phyloP scores from a whole-genome alignment of 2,113 vertebrate genomes.

The Misgurnus anguillicaudatus region DNA sequence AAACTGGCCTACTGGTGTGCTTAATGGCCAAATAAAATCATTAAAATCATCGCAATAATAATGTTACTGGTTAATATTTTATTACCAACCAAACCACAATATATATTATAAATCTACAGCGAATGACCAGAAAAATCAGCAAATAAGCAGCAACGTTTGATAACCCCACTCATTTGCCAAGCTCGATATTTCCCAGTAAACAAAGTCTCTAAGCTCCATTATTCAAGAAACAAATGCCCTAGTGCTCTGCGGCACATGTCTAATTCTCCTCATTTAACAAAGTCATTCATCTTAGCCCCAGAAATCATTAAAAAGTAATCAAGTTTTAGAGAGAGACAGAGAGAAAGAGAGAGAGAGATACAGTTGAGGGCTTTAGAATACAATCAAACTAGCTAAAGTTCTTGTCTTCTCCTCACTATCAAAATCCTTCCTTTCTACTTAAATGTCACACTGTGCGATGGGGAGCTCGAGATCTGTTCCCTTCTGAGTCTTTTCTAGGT shows the following conservation, averaged over 20 bases:
- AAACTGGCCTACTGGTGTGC: neutral
- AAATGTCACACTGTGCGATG: slow-evolving; percentile 59
- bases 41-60: neutral
- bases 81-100: slow-evolving; percentile 7
- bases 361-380: slow-evolving; percentile 27
- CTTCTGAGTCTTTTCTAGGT: slow-evolving; percentile 27
- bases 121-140: neutral
- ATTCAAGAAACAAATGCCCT: slow-evolving; percentile 74
- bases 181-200: slow-evolving; percentile 66
- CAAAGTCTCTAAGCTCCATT: slow-evolving; percentile 71
- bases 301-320: slow-evolving; percentile 85
- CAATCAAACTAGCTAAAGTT: slow-evolving; percentile 40
- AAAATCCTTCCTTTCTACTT: slow-evolving; percentile 61
- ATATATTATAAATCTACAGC: neutral
- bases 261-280: slow-evolving; percentile 79
- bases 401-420: slow-evolving; percentile 37
- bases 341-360: slow-evolving; percentile 34
- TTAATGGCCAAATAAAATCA: slow-evolving; percentile 10
- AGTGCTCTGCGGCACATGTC: slow-evolving; percentile 68
- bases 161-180: slow-evolving; percentile 35
- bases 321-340: slow-evolving; percentile 62
- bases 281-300: slow-evolving; percentile 77
- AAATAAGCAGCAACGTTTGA: slow-evolving; percentile 7
- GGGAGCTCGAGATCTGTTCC: slow-evolving; percentile 28
- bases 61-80: neutral